Evolutionary conservation across 2,888 invertebrate species (phyloP), one percentile per base, ranked within the genome.

Genomic region (Pogonocherus hispidulus): DNA sequence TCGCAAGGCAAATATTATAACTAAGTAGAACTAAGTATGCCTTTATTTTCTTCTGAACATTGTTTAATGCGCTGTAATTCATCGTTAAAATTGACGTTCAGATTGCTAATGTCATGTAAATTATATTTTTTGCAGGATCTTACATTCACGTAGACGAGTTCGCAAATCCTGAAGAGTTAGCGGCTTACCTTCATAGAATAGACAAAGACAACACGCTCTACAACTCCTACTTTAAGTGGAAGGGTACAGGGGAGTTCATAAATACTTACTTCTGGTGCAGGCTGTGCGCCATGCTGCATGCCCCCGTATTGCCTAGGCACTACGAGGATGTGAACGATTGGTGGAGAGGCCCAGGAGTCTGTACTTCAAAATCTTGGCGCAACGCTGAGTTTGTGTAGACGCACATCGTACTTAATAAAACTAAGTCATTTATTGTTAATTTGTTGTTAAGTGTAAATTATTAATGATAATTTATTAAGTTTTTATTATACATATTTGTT

Each of bases 141-240:
- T 98, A 94, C 87, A 94, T 98, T 68, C 98, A 98, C 86, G 96
- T 98, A 19, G 98, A 98, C 83, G 97, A 98, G 85, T 98, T 98
- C 84, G 91, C 92, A 27, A 92, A 93, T 19, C 93, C 98, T 0
- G 91, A 92, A 79, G 93, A 95, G 76, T 87, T 98, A 71, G 98
- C 98, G 37, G 90, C 91, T 27, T 98, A 97, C 86, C 88, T 98
- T 63, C 91, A 91, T 72, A 90, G 92, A 57, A 88, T 98, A 65
- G 97, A 97, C 84, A 89, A 91, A 73, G 94, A 98, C 84, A 96
- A 97, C 83, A 91, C 91, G 47, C 88, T 96, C 1, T 98, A 98
- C 86, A 98, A 98, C 86, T 94, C 96, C 23, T 98, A 98, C 85
- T 98, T 98, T 85, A 95, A 88, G 72, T 92, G 92, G 92, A 93